A percentile compares a stretch with the other conserved stretches of the same genome.
These are phyloP conservation scores for human DNA, from an alignment of 2,113 vertebrate genomes.

Conservation along the genomic window GRCh38 chr4:138694501-138695000, in stretches of 20 bases:
- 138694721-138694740: background rate
- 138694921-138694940: no score
- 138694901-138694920: background rate
- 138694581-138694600: background rate
- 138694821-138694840: background rate
- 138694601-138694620: background rate
- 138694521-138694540: slow-evolving; percentile 47
- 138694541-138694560: slow-evolving; percentile 23
- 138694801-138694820: background rate
- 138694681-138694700: background rate
- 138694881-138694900: background rate
- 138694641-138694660: background rate
- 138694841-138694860: no score
- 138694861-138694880: background rate
- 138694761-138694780: background rate
- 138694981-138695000: background rate
- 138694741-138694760: background rate
- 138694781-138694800: no score
- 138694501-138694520: slow-evolving; percentile 20
- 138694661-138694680: background rate
- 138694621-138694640: background rate
- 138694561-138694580: slow-evolving; percentile 15
- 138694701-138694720: background rate
- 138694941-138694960: background rate
- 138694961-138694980: background rate